phyloP scores from a whole-genome alignment of 2,113 vertebrate genomes.

The Himantopus leucocephalus region DNA sequence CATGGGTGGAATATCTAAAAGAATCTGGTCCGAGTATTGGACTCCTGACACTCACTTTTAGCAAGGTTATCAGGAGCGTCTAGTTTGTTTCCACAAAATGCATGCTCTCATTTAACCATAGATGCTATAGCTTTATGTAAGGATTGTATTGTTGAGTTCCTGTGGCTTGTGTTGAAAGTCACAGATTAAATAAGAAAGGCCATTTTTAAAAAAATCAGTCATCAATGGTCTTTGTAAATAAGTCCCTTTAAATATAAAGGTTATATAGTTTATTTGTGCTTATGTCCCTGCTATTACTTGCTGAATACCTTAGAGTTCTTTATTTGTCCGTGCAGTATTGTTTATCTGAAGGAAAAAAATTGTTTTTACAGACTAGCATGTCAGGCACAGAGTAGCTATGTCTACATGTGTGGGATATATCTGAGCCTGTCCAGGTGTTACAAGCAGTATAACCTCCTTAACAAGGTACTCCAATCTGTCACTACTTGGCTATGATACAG shows the following conservation, averaged over 20 bases:
- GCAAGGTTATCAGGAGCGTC: neutral
- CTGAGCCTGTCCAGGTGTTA: neutral
- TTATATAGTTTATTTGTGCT: neutral
- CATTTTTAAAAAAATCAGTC: neutral
- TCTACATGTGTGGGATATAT: neutral
- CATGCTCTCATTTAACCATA: neutral
- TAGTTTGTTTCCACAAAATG: neutral
- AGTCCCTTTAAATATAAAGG: neutral
- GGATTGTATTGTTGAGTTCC: neutral
- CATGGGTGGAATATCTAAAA: neutral
- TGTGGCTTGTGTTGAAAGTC: neutral
- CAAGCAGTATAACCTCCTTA: neutral
- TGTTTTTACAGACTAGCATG: neutral
- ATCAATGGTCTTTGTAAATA: neutral
- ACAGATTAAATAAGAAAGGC: neutral
- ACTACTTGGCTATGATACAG: neutral
- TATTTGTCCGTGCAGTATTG: neutral
- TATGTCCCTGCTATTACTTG: fast-evolving
- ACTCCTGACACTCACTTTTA: neutral
- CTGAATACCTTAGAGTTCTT: neutral
- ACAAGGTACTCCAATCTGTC: neutral
- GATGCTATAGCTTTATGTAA: neutral
- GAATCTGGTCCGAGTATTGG: neutral
- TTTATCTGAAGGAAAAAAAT: neutral
- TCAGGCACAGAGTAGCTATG: neutral